Evolutionary conservation across 1,140 invertebrate genomes (phyloP).

Genomic region (Meloidogyne hapla): DNA sequence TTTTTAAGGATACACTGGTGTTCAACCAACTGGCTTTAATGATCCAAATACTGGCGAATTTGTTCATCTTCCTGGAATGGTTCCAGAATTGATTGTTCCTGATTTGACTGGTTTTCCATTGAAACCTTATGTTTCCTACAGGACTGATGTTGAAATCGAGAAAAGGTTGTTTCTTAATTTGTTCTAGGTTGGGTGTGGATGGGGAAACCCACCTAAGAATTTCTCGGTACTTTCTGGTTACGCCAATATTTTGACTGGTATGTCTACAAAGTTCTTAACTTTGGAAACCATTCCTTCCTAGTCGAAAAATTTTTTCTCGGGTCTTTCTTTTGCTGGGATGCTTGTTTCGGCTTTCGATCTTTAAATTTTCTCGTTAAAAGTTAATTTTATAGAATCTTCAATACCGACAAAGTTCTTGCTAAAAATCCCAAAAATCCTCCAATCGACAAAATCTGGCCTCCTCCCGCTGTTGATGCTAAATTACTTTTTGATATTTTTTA

Average conservation of each 20-base stretch:
- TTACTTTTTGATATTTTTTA: constrained; percentile 57
- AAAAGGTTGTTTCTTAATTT: constrained; percentile 30
- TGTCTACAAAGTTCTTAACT: too few species aligned
- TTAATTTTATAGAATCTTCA: neutral
- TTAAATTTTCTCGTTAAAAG: constrained; percentile 26
- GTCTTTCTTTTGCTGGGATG: too few species aligned
- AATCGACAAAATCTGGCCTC: constrained; percentile 53
- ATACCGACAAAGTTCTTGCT: neutral
- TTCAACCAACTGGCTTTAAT: constrained; percentile 51
- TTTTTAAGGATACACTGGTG: constrained; percentile 55
- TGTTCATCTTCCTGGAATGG: constrained; percentile 78
- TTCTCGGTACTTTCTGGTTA: too few species aligned
- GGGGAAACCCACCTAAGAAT: too few species aligned
- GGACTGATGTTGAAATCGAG: constrained; percentile 65
- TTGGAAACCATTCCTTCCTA: too few species aligned
- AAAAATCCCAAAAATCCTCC: neutral
- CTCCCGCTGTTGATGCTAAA: constrained; percentile 53
- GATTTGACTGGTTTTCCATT: constrained; percentile 76
- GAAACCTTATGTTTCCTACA: constrained; percentile 90
- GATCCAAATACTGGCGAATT: constrained; percentile 67
- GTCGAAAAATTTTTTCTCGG: too few species aligned
- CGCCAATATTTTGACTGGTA: too few species aligned
- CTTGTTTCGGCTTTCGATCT: neutral
- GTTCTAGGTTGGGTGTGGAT: too few species aligned
- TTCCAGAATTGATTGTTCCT: constrained; percentile 87